phyloP scores from a whole-genome alignment of 2,797 vertebrate species.

The Sandelia bainsii region DNA sequence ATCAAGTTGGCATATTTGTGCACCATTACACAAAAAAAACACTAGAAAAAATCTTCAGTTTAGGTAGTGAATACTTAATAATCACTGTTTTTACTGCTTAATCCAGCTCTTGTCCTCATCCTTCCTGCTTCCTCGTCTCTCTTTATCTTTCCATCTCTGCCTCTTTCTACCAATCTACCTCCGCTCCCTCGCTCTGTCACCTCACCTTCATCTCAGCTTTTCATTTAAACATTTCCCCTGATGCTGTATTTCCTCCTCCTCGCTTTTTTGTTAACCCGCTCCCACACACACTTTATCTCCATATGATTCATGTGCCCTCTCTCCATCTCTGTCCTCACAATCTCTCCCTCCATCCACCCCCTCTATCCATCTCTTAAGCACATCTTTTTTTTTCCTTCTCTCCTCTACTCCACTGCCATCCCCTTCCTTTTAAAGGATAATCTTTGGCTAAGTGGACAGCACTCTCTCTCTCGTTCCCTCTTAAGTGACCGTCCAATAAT shows the following conservation, averaged over 20 bases:
- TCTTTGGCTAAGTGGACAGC: conserved; percentile 95
- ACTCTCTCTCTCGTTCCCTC: conserved; percentile 80
- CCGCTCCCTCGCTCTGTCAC: conserved; percentile 51
- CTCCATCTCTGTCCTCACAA: conserved; percentile 58
- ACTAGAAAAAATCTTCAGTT: conserved; percentile 64
- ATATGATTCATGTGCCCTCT: conserved; percentile 74
- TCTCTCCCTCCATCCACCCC: conserved; percentile 65
- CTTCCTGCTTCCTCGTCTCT: conserved; percentile 77
- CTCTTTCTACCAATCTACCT: conserved; percentile 56
- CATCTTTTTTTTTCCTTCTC: conserved; percentile 80
- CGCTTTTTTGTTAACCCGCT: conserved; percentile 73
- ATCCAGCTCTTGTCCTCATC: conserved; percentile 77
- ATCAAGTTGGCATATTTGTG: conserved; percentile 82
- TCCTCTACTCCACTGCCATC: conserved; percentile 60
- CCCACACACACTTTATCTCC: conserved; percentile 78
- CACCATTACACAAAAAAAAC: conserved; percentile 88
- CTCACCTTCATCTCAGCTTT: conserved; percentile 70
- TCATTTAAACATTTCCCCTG: conserved; percentile 84
- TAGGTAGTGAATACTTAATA: conserved; percentile 61
- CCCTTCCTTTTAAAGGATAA: conserved; percentile 91
- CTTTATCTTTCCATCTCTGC: conserved; percentile 74
- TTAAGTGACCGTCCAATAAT: conserved; percentile 79
- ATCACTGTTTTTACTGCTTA: conserved; percentile 74
- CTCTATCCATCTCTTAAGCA: conserved; percentile 71
- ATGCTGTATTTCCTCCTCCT: conserved; percentile 54